Evolutionary conservation across 2,797 vertebrate species (phyloP), one percentile per base, ranked within the genome.

Genomic region (Pampus argenteus): DNA sequence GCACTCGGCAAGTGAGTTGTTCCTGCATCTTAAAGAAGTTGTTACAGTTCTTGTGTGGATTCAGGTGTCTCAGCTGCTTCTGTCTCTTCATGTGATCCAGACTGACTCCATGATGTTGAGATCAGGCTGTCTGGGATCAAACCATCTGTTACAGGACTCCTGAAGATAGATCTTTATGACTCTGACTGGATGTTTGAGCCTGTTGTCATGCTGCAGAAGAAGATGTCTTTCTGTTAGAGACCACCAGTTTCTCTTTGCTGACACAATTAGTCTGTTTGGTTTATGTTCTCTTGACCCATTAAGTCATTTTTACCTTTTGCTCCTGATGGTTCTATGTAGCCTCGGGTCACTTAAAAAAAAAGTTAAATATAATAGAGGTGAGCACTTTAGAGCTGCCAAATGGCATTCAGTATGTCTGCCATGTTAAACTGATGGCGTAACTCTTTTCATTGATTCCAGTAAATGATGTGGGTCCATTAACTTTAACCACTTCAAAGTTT

Each of bases 331-430:
- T 67, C 44, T 18, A n/a, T 44, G 58, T n/a, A n/a, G n/a, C n/a
- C n/a, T n/a, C n/a, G n/a, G n/a, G n/a, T n/a, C n/a, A n/a, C n/a
- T n/a, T n/a, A n/a, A n/a, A n/a, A n/a, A n/a, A n/a, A 34, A 29
- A 52, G 14, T 20, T 23, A 58, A 57, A 66, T 29, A 55, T 45
- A 54, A 20, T 45, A 9, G n/a, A 42, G 25, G 22, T 26, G 31
- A 25, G 31, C 14, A 20, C 29, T 61, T 34, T 61, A 31, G 31
- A 47, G 47, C 42, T 47, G 58, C 44, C 13, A 31, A 11, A 6
- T n/a, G n/a, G 25, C n/a, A 13, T 51, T 60, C 56, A 51, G n/a
- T 38, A 44, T 29, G n/a, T 23, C 14, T 50, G 7, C 45, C 34
- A 11, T 18, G 25, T 31, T 45, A 34, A 1, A 47, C 40, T 47